Percentiles rank a stretch among this genome's conserved stretches.
Conservation (phyloP, 1,140 invertebrate genomes). For the Rhagoletis zephyria region DNA sequence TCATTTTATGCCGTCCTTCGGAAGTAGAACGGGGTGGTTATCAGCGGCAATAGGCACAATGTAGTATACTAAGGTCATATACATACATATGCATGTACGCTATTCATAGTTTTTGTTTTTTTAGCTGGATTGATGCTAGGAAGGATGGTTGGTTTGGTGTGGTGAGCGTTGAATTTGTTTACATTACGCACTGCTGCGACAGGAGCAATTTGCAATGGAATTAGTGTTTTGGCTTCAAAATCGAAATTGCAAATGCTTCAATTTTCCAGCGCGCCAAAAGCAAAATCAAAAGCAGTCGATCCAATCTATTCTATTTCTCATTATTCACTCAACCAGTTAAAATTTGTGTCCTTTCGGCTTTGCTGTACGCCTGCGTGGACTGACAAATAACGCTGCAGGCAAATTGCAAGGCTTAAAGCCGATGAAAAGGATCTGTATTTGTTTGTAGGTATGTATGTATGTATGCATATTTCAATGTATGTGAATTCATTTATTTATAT, state of each 20-base stretch:
- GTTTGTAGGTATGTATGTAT: too few species aligned
- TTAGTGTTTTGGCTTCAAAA: slow-evolving; percentile 12
- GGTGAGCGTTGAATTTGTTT: slow-evolving; percentile 29
- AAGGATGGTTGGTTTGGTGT: not conserved
- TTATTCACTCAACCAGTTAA: slow-evolving; percentile 27
- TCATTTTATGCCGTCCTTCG: not conserved
- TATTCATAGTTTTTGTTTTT: not conserved
- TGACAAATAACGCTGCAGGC: not conserved
- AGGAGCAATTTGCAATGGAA: not conserved
- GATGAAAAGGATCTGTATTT: slow-evolving; percentile 8
- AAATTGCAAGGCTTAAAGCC: slow-evolving; percentile 48
- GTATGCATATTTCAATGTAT: not conserved
- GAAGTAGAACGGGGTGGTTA: slow-evolving; percentile 34
- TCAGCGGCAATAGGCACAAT: not conserved
- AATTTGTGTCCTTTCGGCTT: slow-evolving; percentile 26
- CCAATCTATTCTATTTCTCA: slow-evolving; percentile 31
- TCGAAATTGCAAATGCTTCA: slow-evolving; percentile 46
- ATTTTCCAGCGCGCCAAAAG: not conserved
- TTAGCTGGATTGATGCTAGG: not conserved
- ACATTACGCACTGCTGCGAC: slow-evolving; percentile 37
- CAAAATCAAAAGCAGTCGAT: slow-evolving; percentile 1
- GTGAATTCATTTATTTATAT: not conserved
- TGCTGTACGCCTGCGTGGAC: not conserved
- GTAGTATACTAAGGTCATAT: not conserved
- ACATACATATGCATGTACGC: not conserved